Evolutionary conservation across 35 echinoderm and acorn worm species (phyloP).

Genomic region (Acanthaster planci): DNA sequence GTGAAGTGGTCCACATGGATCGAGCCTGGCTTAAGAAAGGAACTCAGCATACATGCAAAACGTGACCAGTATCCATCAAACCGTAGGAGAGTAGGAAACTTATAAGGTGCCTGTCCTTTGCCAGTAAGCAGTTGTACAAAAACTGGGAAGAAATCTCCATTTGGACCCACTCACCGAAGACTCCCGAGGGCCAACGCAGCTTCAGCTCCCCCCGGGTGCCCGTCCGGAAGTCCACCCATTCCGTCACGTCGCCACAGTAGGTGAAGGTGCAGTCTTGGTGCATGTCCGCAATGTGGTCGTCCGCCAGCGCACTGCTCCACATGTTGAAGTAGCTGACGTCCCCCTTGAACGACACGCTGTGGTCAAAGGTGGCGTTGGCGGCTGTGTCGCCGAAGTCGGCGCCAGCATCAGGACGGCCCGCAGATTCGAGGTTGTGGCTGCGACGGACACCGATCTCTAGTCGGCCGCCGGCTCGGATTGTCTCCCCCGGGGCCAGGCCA

Average conservation of each 20-base stretch:
- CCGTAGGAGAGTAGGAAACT: too few species aligned
- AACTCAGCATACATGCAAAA: too few species aligned
- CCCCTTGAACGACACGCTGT: constrained; percentile 47
- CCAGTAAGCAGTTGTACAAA: too few species aligned
- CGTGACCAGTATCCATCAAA: too few species aligned
- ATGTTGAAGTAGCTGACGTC: constrained; percentile 81
- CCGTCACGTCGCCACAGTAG: constrained; percentile 76
- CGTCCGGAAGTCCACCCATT: constrained; percentile 93
- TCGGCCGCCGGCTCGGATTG: neutral
- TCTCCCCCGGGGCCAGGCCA: neutral
- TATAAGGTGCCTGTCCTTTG: too few species aligned
- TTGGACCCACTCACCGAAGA: constrained; percentile 60
- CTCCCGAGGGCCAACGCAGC: constrained; percentile 78
- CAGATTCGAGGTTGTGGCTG: constrained; percentile 22
- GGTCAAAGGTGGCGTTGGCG: constrained; percentile 12
- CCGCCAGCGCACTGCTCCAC: constrained; percentile 54
- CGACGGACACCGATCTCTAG: neutral
- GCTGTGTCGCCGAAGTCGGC: neutral
- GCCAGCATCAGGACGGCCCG: constrained; percentile 32
- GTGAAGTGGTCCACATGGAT: too few species aligned
- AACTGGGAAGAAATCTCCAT: too few species aligned
- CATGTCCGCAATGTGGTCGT: constrained; percentile 53
- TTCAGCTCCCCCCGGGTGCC: constrained; percentile 82
- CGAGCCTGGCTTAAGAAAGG: too few species aligned
- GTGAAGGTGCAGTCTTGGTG: constrained; percentile 82